Evolutionary conservation across 1,140 invertebrate genomes (phyloP), one percentile per base, ranked within the genome.

Genomic region (Drosophila sturtevanti): DNA sequence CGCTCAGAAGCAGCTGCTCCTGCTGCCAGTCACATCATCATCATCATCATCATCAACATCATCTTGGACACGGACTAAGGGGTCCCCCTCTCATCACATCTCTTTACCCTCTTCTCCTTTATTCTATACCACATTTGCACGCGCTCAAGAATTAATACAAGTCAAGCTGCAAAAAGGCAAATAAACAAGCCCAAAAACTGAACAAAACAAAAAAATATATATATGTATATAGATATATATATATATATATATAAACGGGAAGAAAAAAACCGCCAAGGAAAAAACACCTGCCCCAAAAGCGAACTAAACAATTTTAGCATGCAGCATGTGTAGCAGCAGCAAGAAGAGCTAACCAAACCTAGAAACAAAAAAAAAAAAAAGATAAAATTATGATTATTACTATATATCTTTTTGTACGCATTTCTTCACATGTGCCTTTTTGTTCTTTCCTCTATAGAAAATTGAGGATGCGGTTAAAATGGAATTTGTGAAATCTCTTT

Each of bases 381-480:
- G 0, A 55, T n/a, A 70, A 74, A 86, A 86, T 74, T 74, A 74
- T 48, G 41, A 72, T 74, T 74, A 37, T 66, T 74, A 66, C 52
- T 31, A 24, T 21, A 52, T 58, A 58, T 37, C 4, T 52, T 52
- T 9, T 60, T 14, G 35, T 14, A 24, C 6, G 18, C 41, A 44
- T 44, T 44, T 44, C 41, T 12, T n/a, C 24, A 61, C n/a, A 22
- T 24, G 59, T 44, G 22, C 38, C 58, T 69, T 55, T 63, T 35
- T 34, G 67, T 82, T 70, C 78, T 72, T 77, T 16, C 74, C 81
- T 75, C 79, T 79, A 79, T 62, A 76, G 75, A 79, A 87, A 86
- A 86, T 86, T 87, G 82, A 86, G 81, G 82, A 86, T 86, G 81
- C 87, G 81, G 81, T 87, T 78, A 60, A 68, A 44, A 75, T 75